Conservation (phyloP, 2,113 vertebrate species). For the Mustelus asterias region DNA sequence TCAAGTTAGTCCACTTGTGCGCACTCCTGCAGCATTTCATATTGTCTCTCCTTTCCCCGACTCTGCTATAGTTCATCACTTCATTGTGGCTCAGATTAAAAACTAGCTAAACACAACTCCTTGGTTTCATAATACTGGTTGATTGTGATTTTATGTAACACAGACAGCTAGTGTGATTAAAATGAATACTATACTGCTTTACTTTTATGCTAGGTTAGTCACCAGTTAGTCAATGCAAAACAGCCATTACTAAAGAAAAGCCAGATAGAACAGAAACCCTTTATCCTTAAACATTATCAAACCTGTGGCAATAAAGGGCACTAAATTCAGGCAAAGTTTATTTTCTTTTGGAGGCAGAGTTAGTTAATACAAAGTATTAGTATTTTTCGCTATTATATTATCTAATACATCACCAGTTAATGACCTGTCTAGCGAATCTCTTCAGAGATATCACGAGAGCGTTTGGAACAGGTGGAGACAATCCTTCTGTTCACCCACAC, state of each 20-base stretch:
- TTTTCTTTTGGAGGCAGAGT: neutral
- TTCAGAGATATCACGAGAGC: neutral
- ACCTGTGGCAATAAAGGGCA: neutral
- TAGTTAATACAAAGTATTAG: neutral
- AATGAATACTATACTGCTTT: neutral
- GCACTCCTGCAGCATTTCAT: neutral
- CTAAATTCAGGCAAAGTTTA: neutral
- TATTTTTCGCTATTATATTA: neutral
- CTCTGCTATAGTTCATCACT: neutral
- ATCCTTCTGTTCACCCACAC: neutral
- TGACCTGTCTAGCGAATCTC: neutral
- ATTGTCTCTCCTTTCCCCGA: neutral
- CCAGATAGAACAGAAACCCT: neutral
- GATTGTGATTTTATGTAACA: neutral
- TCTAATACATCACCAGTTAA: neutral
- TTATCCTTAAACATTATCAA: neutral
- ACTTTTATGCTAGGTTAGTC: neutral
- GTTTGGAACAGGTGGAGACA: slow-evolving; percentile 4
- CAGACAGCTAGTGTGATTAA: neutral
- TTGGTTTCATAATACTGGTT: neutral
- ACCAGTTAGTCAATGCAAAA: neutral
- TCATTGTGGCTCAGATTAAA: neutral
- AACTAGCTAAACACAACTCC: neutral
- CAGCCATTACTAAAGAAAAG: neutral
- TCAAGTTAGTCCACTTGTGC: neutral